phyloP scores from a whole-genome alignment of 2,113 vertebrate genomes.

The Fulmarus glacialis region DNA sequence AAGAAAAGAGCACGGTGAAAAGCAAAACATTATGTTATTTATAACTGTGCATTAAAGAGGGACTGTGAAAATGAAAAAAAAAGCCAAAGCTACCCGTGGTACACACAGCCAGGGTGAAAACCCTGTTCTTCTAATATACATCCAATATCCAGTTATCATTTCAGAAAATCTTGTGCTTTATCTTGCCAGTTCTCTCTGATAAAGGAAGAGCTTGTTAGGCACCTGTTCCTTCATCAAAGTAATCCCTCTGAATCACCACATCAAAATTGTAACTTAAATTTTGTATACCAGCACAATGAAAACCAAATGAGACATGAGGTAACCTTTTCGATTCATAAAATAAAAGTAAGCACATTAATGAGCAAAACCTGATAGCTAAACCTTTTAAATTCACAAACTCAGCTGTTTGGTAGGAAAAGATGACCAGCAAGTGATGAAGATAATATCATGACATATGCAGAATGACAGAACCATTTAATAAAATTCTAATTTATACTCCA shows the following conservation, averaged over 20 bases:
- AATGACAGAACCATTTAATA: not conserved
- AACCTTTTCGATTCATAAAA: not conserved
- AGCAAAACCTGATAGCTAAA: not conserved
- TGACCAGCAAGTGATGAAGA: not conserved
- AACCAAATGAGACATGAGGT: not conserved
- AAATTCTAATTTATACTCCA: not conserved
- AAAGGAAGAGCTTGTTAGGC: not conserved
- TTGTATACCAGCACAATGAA: not conserved
- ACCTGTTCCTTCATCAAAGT: not conserved
- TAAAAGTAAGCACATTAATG: not conserved
- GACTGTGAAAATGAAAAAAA: not conserved
- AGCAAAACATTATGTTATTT: not conserved
- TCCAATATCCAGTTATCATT: not conserved
- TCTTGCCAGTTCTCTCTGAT: not conserved
- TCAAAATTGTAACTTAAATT: not conserved
- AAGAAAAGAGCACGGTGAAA: not conserved
- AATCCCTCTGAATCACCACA: not conserved
- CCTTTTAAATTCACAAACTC: not conserved
- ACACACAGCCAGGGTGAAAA: not conserved
- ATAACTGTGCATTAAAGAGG: not conserved
- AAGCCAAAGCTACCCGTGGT: not conserved
- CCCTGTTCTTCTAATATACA: not conserved
- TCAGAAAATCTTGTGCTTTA: not conserved
- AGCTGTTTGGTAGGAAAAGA: not conserved
- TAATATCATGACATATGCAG: not conserved